Base-by-base conservation (phyloP, 1,140 invertebrate species). In the Plectus sambesii region DNA sequence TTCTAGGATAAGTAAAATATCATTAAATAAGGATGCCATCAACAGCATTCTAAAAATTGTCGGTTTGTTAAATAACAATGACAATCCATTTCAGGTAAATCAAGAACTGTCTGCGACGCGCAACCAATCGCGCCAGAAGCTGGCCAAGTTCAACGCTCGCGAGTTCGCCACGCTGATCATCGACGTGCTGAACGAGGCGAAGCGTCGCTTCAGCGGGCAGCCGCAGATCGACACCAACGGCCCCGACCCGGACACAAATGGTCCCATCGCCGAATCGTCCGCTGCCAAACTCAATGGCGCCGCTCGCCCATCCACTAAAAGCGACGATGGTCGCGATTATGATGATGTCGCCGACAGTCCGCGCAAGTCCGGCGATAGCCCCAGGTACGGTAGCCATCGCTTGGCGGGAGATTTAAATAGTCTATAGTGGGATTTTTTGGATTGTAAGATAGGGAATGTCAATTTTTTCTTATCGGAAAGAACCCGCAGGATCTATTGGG, bases 121-220 rank as follows among this genome's bases (percentile, higher is more conserved):
- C 46, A 70, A 65, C 47, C 66, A 76, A 77, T 87, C 87, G 49
- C 76, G 92, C 44, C 92, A 97, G 74, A 97, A 97, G 74, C 73
- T 98, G 51, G 92, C 88, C 37, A 78, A 88, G 52, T 86, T 94
- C 56, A 86, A 84, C 58, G 78, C 80, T 5, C 77, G 81, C 42
- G 90, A 97, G 74, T 82, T 97, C 68, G 80, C 83, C 30, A 81
- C 82, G 12, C 76, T 97, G 33, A 78, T 94, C 26, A 81, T 86
- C 42, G 87, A 96, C 75, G 80, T 96, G 55, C 73, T 97, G 15
- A 79, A 81, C 27, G 90, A 97, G 72, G 82, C 83, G 8, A 79
- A 82, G 56, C 74, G 85, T 39, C 76, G 92, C 44, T 73, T 48
- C 49, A 43, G 51, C 22, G 26, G 61, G 26, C 42, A 49, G 20